Evolutionary conservation across 2,797 vertebrate species (phyloP).

Genomic region (Cuculus canorus): DNA sequence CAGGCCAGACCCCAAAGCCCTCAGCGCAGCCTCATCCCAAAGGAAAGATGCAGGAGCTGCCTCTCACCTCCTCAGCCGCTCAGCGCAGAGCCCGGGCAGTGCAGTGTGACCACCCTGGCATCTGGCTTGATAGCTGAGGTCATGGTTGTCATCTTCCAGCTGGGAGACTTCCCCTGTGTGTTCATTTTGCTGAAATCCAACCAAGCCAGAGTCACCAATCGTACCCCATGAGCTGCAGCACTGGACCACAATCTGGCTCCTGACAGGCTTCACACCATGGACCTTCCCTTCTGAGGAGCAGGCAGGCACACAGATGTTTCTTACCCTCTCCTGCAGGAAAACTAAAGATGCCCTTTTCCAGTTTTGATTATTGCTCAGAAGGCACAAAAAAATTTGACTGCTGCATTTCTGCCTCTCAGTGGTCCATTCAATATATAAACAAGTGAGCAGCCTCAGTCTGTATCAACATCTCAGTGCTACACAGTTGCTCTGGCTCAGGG

Average conservation of each 20-base stretch:
- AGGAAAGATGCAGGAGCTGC: background rate
- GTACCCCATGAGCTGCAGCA: accelerated
- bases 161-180: background rate
- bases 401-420: background rate
- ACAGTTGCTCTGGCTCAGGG: accelerated
- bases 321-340: background rate
- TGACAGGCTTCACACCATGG: accelerated
- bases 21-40: background rate
- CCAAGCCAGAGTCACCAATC: background rate
- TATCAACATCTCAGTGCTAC: accelerated
- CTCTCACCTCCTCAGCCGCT: accelerated
- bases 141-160: background rate
- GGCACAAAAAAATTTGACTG: background rate
- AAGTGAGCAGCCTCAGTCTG: accelerated
- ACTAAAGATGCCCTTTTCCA: background rate
- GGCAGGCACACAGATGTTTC: background rate
- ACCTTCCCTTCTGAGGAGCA: background rate
- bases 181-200: background rate
- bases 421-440: accelerated
- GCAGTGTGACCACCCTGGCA: accelerated
- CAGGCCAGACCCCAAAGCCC: background rate
- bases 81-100: accelerated
- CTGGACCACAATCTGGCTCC: background rate
- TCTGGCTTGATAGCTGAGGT: accelerated
- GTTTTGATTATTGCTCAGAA: background rate